A percentile compares a stretch with the other conserved stretches of the same genome.
phyloP scores from a whole-genome alignment of 2,797 vertebrate genomes.

The Lagorchestes hirsutus region DNA sequence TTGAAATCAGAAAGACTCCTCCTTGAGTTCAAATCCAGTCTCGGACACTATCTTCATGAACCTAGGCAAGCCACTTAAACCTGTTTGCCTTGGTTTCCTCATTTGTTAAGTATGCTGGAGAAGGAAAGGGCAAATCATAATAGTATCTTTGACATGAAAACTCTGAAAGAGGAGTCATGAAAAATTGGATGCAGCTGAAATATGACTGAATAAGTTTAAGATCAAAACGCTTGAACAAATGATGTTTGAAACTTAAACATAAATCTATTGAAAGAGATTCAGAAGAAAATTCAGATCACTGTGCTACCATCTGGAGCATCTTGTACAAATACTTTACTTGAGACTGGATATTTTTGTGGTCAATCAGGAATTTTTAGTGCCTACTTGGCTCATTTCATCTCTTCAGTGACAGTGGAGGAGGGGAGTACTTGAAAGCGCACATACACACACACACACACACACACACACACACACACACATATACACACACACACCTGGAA shows the following conservation, averaged over 20 bases:
- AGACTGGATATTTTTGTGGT: background rate
- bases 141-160: background rate
- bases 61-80: background rate
- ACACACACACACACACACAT: too few relatives aligned
- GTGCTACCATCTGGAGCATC: background rate
- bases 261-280: background rate
- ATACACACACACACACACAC: background rate
- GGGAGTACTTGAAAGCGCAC: background rate
- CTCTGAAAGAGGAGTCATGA: too few relatives aligned
- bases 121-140: background rate
- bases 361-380: background rate
- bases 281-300: background rate
- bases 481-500: background rate
- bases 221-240: background rate
- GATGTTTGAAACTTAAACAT: background rate
- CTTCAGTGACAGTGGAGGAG: background rate
- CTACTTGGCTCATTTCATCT: background rate
- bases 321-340: background rate
- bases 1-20: background rate
- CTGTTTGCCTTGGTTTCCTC: conserved; percentile 6
- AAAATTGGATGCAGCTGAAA: background rate
- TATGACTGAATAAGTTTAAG: background rate
- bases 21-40: background rate
- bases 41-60: background rate
- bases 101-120: background rate